Evolutionary conservation across 2,888 invertebrate species (phyloP).

Genomic region (Deilephila porcellus): DNA sequence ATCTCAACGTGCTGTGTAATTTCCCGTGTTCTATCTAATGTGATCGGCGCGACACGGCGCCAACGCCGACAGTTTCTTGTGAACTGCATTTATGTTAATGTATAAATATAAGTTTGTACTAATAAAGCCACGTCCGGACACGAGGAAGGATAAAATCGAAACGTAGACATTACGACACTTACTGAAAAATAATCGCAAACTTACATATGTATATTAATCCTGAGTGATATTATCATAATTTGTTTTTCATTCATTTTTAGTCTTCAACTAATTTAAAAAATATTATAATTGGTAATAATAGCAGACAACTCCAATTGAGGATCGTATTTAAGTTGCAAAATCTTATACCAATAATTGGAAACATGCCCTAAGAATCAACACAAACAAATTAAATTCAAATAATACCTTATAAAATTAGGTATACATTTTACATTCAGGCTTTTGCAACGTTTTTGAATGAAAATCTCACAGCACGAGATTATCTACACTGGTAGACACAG

Average conservation of each 20-base stretch:
- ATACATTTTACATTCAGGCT: background rate
- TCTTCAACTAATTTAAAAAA: too few species aligned
- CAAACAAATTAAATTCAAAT: too few species aligned
- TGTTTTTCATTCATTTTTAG: too few species aligned
- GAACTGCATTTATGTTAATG: conserved; percentile 76
- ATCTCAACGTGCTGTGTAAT: conserved; percentile 76
- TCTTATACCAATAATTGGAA: too few species aligned
- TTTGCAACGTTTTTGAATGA: background rate
- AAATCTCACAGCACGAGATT: background rate
- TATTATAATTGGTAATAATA: too few species aligned
- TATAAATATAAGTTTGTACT: conserved; percentile 16
- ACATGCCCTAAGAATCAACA: too few species aligned
- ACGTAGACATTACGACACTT: background rate
- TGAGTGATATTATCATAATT: too few species aligned
- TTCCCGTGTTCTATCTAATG: conserved; percentile 76
- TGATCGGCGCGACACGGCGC: conserved; percentile 77
- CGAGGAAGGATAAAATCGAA: background rate
- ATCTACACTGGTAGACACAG: background rate
- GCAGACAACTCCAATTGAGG: too few species aligned
- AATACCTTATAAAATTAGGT: too few species aligned
- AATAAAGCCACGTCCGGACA: conserved; percentile 4
- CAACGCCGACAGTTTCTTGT: conserved; percentile 74
- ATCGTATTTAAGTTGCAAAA: too few species aligned
- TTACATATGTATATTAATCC: too few species aligned
- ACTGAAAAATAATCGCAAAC: background rate